These are phyloP conservation scores for Rhodinocichla rosea DNA, from an alignment of 2,113 vertebrate species.

Conservation along the genomic window DNA sequence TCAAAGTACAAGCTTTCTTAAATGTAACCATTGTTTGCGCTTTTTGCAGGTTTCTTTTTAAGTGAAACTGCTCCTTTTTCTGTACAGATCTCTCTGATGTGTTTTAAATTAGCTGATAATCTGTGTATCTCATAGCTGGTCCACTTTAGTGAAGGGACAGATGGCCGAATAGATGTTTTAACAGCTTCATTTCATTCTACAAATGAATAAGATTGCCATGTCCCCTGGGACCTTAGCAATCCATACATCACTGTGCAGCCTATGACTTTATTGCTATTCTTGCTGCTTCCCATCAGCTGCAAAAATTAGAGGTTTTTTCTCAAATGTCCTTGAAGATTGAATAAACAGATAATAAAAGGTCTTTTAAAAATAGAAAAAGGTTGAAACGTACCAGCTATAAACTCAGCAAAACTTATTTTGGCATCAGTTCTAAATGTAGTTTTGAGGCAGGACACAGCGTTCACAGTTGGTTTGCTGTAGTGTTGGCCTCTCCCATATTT, in stretches of 20 bases:
- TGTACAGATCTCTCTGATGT: not conserved
- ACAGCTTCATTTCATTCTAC: not conserved
- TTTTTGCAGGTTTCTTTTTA: not conserved
- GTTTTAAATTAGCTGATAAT: not conserved
- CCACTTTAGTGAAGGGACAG: not conserved
- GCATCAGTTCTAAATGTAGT: not conserved
- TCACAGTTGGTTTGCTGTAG: not conserved
- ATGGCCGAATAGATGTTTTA: not conserved
- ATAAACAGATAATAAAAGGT: slow-evolving; percentile 13
- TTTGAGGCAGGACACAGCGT: not conserved
- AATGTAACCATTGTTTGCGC: not conserved
- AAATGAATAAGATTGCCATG: not conserved
- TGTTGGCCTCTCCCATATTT: not conserved
- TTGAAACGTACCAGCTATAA: not conserved
- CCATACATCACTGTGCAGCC: not conserved
- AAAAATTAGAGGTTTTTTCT: not conserved
- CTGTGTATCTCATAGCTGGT: not conserved
- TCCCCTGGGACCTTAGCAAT: not conserved
- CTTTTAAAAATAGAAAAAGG: slow-evolving; percentile 10
- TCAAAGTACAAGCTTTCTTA: not conserved
- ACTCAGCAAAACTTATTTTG: slow-evolving; percentile 18
- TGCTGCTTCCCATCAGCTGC: not conserved
- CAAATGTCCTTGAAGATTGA: slow-evolving; percentile 1
- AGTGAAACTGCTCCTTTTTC: not conserved
- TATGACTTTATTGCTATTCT: not conserved